phyloP scores from a whole-genome alignment of 2,888 invertebrate genomes.

The Platycnemis pennipes region DNA sequence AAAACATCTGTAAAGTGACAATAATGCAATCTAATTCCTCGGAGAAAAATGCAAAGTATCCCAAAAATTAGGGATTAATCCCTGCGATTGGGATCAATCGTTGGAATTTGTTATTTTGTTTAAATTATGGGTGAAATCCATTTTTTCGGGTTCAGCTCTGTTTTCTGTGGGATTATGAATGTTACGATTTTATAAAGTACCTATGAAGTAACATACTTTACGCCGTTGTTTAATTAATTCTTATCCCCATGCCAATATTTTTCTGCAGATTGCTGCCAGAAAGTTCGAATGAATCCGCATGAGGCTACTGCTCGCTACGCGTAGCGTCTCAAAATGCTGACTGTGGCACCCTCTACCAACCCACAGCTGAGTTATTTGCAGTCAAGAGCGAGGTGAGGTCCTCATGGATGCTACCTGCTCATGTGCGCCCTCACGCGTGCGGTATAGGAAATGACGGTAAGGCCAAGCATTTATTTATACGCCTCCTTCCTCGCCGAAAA shows the following conservation, averaged over 20 bases:
- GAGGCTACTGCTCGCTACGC: neutral
- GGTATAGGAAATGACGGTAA: neutral
- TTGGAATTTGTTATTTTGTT: too few relatives aligned
- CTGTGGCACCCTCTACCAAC: conserved; percentile 8
- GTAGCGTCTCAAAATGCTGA: conserved; percentile 6
- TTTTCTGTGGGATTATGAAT: too few relatives aligned
- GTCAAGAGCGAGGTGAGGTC: neutral
- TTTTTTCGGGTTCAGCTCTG: too few relatives aligned
- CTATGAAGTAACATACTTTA: too few relatives aligned
- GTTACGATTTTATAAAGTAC: too few relatives aligned
- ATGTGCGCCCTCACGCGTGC: neutral
- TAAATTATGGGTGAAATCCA: too few relatives aligned
- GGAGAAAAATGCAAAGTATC: too few relatives aligned
- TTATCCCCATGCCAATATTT: neutral
- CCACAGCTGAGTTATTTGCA: conserved; percentile 7
- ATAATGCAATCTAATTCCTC: too few relatives aligned
- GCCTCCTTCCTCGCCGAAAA: neutral
- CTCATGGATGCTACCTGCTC: neutral
- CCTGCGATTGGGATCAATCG: too few relatives aligned
- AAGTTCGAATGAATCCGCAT: neutral
- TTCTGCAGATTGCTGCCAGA: neutral
- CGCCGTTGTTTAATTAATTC: neutral
- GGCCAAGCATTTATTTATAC: neutral
- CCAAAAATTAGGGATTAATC: too few relatives aligned
- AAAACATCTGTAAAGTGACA: too few relatives aligned